Evolutionary conservation across 1,140 invertebrate species (phyloP).

Genomic region (Trichoplusia ni): DNA sequence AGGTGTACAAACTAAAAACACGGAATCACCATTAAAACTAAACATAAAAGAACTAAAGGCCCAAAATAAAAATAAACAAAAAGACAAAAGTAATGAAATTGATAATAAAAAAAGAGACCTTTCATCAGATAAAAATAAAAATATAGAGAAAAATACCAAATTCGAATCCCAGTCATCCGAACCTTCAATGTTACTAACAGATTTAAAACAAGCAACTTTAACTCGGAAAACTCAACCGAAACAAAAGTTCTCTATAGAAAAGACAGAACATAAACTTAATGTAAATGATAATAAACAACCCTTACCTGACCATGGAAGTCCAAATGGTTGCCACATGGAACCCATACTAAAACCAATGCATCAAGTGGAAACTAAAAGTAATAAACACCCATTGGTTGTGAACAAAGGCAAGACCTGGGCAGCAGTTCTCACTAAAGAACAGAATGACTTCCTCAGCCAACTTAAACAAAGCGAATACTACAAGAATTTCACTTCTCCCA

Average conservation of each 20-base stretch:
- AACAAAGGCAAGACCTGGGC: constrained; percentile 69
- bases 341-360: constrained; percentile 6
- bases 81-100: constrained; percentile 31
- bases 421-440: constrained; percentile 71
- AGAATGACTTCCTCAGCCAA: constrained; percentile 69
- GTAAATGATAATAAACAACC: constrained; percentile 24
- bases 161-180: neutral
- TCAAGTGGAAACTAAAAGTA: constrained; percentile 30
- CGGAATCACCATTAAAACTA: constrained; percentile 22
- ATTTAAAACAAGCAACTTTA: neutral
- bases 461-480: constrained; percentile 73
- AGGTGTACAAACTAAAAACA: constrained; percentile 30
- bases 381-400: constrained; percentile 47
- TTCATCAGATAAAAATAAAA: neutral
- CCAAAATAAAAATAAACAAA: constrained; percentile 18
- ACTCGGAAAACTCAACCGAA: neutral
- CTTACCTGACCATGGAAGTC: neutral
- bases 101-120: constrained; percentile 16
- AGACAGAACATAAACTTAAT: neutral
- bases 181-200: neutral
- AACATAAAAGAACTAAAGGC: neutral
- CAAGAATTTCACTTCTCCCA: constrained; percentile 66
- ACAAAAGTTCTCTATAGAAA: neutral
- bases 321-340: constrained; percentile 9
- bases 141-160: neutral